These are phyloP conservation scores for Tyrannus savana DNA, from an alignment of 2,113 vertebrate genomes.

Conservation along the genomic window DNA sequence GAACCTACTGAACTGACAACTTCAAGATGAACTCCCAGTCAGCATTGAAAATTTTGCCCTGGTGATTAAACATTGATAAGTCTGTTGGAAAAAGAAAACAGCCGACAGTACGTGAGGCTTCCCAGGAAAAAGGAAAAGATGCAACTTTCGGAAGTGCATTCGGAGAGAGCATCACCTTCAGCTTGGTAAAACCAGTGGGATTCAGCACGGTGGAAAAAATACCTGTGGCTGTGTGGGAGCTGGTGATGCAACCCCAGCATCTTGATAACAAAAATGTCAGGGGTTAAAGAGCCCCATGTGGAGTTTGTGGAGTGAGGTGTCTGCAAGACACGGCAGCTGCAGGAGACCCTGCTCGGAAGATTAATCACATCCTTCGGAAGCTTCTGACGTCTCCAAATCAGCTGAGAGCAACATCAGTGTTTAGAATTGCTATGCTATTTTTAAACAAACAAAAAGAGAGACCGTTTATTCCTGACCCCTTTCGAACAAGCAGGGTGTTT, in stretches of 20 bases:
- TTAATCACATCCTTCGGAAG: conserved; percentile 29
- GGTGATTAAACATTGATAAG: background rate
- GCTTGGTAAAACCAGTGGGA: background rate
- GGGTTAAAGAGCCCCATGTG: background rate
- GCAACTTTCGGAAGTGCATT: background rate
- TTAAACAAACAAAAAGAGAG: background rate
- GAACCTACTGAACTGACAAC: background rate
- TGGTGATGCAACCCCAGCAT: background rate
- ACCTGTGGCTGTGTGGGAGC: background rate
- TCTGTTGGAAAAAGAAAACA: background rate
- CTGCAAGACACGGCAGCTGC: background rate
- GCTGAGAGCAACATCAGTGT: background rate
- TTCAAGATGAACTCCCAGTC: background rate
- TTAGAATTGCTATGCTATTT: background rate
- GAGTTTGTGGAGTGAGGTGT: background rate
- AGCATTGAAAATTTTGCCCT: background rate
- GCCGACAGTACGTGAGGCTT: background rate
- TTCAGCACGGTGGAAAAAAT: background rate
- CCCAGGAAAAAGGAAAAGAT: background rate
- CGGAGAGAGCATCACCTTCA: background rate
- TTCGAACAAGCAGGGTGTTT: background rate
- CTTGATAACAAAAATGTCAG: background rate
- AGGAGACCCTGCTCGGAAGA: background rate
- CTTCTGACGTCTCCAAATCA: background rate
- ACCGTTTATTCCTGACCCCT: background rate